Base-by-base conservation (phyloP, 2,797 vertebrate species). In the Cetoscarus ocellatus region DNA sequence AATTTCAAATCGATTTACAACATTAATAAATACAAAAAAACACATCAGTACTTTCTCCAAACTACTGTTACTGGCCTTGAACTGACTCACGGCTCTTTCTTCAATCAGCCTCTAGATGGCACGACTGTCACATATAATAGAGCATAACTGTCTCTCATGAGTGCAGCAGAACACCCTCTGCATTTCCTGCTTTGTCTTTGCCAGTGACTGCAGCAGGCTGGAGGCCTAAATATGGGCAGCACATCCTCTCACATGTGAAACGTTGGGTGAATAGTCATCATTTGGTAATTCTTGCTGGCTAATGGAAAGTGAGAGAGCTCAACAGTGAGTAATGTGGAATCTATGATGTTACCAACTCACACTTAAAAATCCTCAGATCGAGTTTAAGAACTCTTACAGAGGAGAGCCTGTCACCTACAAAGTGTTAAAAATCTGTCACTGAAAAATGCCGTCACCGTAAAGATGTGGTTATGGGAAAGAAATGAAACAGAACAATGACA, bases 161-260 rank as follows among this genome's bases (percentile, higher is more conserved):
- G 42, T 4, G 8, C 6, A 65, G n/a, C 39, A 43, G 35, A 45
- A 19, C 8, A 17, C 8, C 52, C 61, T 34, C 39, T 35, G 38
- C 15, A 13, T 57, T 87, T 92, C 85, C 80, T 88, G 72, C 43
- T 71, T 62, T 58, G 40, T 49, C 12, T 72, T 59, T 59, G 19
- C 55, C 48, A 79, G 45, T 53, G 11, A 19, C 63, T 76, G 49
- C 40, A 34, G 44, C 45, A 62, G 40, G 9, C 56, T 47, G 66
- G 59, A 91, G 84, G 87, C 77, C 92, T 56, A 87, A 87, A 89
- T 90, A 79, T 86, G 88, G 90, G 36, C 69, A 77, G 53, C n/a
- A 76, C 80, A 82, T 92, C 88, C 89, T 83, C 50, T 75, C 19
- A 75, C 66, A 64, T 64, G 61, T 74, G 47, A 74, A 64, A 68